A percentile compares a stretch with the other conserved stretches of the same genome.
Conservation (phyloP, 2,888 invertebrate genomes). For the Gryllus longicercus region DNA sequence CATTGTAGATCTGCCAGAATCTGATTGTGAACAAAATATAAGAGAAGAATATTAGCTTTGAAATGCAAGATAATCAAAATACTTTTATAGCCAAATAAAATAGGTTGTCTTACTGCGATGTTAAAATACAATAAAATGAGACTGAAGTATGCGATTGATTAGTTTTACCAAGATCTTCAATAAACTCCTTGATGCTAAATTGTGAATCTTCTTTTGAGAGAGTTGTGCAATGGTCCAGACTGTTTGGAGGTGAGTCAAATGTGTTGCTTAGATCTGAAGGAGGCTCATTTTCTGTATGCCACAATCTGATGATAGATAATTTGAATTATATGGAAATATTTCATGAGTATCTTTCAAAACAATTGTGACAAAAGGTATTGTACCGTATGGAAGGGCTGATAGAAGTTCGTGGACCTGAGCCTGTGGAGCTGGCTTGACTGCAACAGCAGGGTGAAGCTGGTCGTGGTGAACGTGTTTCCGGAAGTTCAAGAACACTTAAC, state of each 20-base stretch:
- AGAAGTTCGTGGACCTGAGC: neutral
- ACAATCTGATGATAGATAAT: neutral
- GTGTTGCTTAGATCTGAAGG: conserved; percentile 26
- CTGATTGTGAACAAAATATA: conserved; percentile 38
- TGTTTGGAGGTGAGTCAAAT: conserved; percentile 28
- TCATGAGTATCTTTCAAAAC: neutral
- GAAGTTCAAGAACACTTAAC: conserved; percentile 48
- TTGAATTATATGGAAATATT: too few relatives aligned
- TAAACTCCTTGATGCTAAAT: conserved; percentile 40
- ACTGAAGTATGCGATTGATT: neutral
- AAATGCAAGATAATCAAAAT: too few relatives aligned
- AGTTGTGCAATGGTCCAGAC: neutral
- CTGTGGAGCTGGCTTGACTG: conserved; percentile 36
- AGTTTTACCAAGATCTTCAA: conserved; percentile 41
- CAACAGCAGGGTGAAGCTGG: conserved; percentile 37
- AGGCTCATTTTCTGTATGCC: neutral
- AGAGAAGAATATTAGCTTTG: too few relatives aligned
- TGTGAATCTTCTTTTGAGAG: conserved; percentile 24
- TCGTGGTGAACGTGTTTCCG: conserved; percentile 30
- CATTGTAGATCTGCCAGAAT: conserved; percentile 49
- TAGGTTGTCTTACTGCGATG: too few relatives aligned
- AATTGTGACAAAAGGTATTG: neutral
- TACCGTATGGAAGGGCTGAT: neutral
- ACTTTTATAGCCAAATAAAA: too few relatives aligned
- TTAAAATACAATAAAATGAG: neutral